Evolutionary conservation across 2,113 vertebrate species (phyloP), one percentile per base, ranked within the genome.

Genomic region (Helogale parvula): DNA sequence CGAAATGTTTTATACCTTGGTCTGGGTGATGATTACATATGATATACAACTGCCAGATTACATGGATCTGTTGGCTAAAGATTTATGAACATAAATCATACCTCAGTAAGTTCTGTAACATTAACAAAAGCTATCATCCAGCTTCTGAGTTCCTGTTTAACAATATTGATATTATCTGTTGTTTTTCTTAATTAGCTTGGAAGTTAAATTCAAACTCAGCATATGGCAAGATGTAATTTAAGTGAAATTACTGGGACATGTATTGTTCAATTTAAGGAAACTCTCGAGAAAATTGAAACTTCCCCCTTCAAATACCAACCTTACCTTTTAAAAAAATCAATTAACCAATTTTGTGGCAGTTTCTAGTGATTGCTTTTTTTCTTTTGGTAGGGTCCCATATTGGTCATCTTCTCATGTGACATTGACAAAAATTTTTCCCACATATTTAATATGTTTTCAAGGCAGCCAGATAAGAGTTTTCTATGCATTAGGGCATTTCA

Each of bases 171-270:
- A 84, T 82, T 54, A 50, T 81, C 27, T 88, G 3, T 54, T 63
- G 38, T 88, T 95, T 94, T 86, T 71, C 57, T 68, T 2, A 7
- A 41, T 94, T 96, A 93, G 90, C 38, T 86, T 27, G 66, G 9
- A 95, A 92, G 25, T 25, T 65, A 93, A 96, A 93, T 94, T 92
- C 38, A 89, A 66, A 74, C 96, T 41, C 63, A 96, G 12, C 11
- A 16, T 74, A 77, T 87, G n/a, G 50, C 13, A 92, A 10, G 13
- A 77, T 86, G 25, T 93, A 77, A 63, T 25, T 91, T 27, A 65
- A 79, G 23, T 54, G 54, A 95, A 69, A 65, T 89, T 66, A 29
- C 16, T 88, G 35, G 16, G 2, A n/a, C 10, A n/a, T 81, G 31
- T 33, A 45, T 16, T 69, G 35, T 88, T 71, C 45, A 21, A 65